Conservation (phyloP, 2,888 invertebrate species). For the Mimachlamys varia region DNA sequence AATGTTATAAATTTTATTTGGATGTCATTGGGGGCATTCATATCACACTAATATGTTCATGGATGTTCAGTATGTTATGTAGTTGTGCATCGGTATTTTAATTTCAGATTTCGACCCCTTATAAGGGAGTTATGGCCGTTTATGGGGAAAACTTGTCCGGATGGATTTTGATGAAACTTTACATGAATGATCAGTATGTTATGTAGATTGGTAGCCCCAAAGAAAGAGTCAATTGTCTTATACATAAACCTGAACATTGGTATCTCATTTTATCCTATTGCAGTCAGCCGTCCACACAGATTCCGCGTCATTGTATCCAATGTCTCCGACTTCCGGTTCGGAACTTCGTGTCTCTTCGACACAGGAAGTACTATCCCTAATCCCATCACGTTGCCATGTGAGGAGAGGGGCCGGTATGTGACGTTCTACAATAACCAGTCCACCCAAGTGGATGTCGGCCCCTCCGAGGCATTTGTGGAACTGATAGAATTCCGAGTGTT, state of each 20-base stretch:
- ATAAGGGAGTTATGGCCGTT: too few relatives aligned
- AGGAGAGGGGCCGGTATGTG: neutral
- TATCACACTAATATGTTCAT: too few relatives aligned
- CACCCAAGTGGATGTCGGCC: neutral
- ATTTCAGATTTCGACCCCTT: too few relatives aligned
- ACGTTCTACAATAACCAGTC: neutral
- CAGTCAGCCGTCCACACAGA: neutral
- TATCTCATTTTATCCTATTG: neutral
- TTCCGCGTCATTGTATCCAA: neutral
- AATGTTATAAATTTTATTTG: too few relatives aligned
- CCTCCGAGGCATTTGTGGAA: constrained; percentile 6
- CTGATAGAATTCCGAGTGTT: neutral
- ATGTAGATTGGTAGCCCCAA: too few relatives aligned
- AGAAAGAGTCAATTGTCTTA: too few relatives aligned
- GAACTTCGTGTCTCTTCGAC: neutral
- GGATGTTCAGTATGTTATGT: too few relatives aligned
- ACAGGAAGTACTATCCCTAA: neutral
- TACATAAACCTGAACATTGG: neutral
- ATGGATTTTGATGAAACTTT: too few relatives aligned
- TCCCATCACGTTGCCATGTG: neutral
- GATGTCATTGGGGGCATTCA: too few relatives aligned
- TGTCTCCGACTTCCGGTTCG: neutral
- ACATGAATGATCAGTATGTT: too few relatives aligned
- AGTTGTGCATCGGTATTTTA: too few relatives aligned
- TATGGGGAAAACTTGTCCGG: too few relatives aligned